A percentile compares a stretch with the other conserved stretches of the same genome.
These are phyloP conservation scores for Nylanderia fulva DNA, from an alignment of 1,140 invertebrate species.

Conservation along the genomic window DNA sequence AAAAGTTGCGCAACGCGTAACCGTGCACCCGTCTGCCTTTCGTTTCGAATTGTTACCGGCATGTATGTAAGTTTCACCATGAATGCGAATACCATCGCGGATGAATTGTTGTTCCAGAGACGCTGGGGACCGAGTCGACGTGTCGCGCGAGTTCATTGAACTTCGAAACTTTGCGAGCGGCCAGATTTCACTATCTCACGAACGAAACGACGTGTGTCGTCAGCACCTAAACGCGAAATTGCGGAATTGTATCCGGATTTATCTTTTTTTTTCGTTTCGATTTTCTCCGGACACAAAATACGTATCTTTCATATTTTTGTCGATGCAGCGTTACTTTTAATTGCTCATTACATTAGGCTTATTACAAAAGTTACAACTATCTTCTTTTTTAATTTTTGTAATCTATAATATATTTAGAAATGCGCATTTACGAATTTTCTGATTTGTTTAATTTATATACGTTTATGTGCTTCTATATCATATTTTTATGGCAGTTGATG, in stretches of 20 bases:
- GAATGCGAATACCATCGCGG: slow-evolving; percentile 56
- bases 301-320: neutral
- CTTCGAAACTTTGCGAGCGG: slow-evolving; percentile 63
- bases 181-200: slow-evolving; percentile 58
- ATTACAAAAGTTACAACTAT: neutral
- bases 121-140: slow-evolving; percentile 14
- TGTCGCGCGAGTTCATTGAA: slow-evolving; percentile 61
- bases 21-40: slow-evolving; percentile 59
- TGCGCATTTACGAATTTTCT: neutral
- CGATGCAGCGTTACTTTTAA: neutral
- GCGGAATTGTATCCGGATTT: slow-evolving; percentile 32
- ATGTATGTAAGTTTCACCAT: slow-evolving; percentile 51
- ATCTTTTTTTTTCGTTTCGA: neutral
- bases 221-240: slow-evolving; percentile 24
- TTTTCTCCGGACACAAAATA: neutral
- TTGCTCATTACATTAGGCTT: neutral
- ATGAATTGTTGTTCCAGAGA: slow-evolving; percentile 41
- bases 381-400: slow-evolving; percentile 15
- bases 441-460: neutral
- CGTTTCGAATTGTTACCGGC: slow-evolving; percentile 65
- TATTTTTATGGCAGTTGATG: neutral
- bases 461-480: neutral
- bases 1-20: slow-evolving; percentile 61
- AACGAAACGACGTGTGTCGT: slow-evolving; percentile 33
- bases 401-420: neutral